Percentiles rank a stretch among this genome's conserved stretches.
phyloP scores from a whole-genome alignment of 2,797 vertebrate genomes.

The Sardinella longiceps region DNA sequence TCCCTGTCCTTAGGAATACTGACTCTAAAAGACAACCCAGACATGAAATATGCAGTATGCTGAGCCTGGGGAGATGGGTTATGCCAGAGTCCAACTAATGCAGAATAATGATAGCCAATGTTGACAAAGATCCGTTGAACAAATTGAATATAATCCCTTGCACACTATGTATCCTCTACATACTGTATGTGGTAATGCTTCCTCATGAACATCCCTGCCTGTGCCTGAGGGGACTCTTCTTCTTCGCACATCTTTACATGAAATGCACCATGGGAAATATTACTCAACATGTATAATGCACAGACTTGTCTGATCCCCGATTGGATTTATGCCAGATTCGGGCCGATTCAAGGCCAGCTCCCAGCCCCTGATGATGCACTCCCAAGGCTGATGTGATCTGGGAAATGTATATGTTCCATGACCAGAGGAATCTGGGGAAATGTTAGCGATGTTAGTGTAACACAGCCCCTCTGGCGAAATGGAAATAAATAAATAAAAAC shows the following conservation, averaged over 20 bases:
- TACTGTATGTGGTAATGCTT: neutral
- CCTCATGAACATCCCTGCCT: neutral
- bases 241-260: neutral
- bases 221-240: neutral
- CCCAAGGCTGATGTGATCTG: neutral
- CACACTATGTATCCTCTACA: neutral
- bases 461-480: slow-evolving; percentile 1
- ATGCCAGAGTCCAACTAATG: neutral
- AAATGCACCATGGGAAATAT: neutral
- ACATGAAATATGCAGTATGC: neutral
- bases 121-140: neutral
- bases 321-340: neutral
- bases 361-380: neutral
- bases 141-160: neutral
- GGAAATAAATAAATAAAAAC: neutral
- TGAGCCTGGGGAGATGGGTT: neutral
- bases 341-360: neutral
- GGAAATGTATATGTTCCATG: neutral
- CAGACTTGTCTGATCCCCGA: neutral
- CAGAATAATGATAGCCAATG: neutral
- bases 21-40: neutral
- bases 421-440: neutral
- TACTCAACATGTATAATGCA: neutral
- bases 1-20: neutral
- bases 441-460: slow-evolving; percentile 5